phyloP scores from a whole-genome alignment of 2,113 vertebrate species.

The Oceanodroma tethys region DNA sequence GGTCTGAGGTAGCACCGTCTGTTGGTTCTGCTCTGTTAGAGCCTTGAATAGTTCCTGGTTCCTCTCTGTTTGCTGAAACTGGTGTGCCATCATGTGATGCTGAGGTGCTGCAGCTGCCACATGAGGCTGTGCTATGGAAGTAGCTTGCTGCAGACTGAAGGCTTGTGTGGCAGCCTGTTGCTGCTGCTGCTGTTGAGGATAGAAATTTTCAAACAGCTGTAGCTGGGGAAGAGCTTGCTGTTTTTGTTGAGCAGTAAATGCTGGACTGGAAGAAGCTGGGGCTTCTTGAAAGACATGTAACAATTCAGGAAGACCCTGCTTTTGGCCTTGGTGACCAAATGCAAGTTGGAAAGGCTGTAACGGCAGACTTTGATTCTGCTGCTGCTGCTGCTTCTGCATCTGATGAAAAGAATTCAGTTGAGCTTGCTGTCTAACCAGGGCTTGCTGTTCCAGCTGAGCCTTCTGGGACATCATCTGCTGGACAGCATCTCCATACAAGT shows the following conservation, averaged over 20 bases:
- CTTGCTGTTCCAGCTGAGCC: conserved; percentile 76
- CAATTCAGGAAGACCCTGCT: conserved; percentile 82
- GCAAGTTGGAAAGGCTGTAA: conserved; percentile 94
- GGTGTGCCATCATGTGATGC: conserved; percentile 75
- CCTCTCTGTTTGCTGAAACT: conserved; percentile 76
- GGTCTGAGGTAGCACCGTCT: conserved; percentile 77
- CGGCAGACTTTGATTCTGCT: conserved; percentile 82
- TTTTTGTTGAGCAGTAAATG: conserved; percentile 70
- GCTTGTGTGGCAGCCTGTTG: conserved; percentile 69
- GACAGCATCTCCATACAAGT: conserved; percentile 80
- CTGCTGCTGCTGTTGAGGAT: conserved; percentile 80
- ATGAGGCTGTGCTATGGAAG: conserved; percentile 71
- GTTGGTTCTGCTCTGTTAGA: conserved; percentile 76
- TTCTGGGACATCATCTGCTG: conserved; percentile 80
- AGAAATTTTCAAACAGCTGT: conserved; percentile 81
- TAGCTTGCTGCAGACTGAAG: conserved; percentile 63
- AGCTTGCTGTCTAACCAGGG: conserved; percentile 73
- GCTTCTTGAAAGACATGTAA: conserved; percentile 87
- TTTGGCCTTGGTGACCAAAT: conserved; percentile 90
- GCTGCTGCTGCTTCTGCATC: conserved; percentile 77
- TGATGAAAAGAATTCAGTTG: conserved; percentile 78
- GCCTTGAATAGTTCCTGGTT: conserved; percentile 78
- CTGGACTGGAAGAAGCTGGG: conserved; percentile 66
- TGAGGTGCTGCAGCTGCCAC: conserved; percentile 76
- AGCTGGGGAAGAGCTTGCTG: conserved; percentile 77